Evolutionary conservation across 1,140 invertebrate genomes (phyloP), one percentile per base, ranked within the genome.

Genomic region (Drosophila punjabiensis): DNA sequence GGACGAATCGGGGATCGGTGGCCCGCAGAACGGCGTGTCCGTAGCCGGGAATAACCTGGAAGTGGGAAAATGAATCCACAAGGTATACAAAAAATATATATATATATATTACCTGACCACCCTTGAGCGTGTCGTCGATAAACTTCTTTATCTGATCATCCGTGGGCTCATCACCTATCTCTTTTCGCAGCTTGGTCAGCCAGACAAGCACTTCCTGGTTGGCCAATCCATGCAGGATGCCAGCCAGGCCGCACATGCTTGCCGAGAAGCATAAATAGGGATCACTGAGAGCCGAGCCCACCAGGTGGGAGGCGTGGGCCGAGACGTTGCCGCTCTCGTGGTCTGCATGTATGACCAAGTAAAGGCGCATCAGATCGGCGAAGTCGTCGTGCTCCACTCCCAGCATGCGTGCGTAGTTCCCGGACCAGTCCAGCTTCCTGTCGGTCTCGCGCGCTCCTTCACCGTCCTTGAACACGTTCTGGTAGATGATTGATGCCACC

Each of bases 311-410:
- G 2, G 98, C 96, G 93, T 99, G 98, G 8, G 98, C 98, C 32
- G 96, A 97, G 2, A 99, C 98, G 92, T 99, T 99, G 70, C 98
- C 98, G 76, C 98, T 97, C 93, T 98, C 98, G 93, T 98, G 98
- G 93, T 99, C 98, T 94, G 96, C 97, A 94, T 99, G 98, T 81
- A 99, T 98, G 18, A 98, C 98, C 37, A 99, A 94, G 92, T 99
- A 99, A 5, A 99, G 95, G 56, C 98, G 95, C 96, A 99, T 96
- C 14, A 99, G 95, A 92, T 99, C 98, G 13, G 96, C 96, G 93
- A 99, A 99, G 68, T 96, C 93, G 85, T 98, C 93, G 88, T 98
- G 95, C 41, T 97, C 96, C 93, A 97, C 98, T 16, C 98, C 98
- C 9, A 99, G 94, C 97, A 99, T 98, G 67, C 94, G 95, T 53